Evolutionary conservation across 2,113 vertebrate genomes (phyloP), one percentile per base, ranked within the genome.

Genomic region (Atractosteus spatula): DNA sequence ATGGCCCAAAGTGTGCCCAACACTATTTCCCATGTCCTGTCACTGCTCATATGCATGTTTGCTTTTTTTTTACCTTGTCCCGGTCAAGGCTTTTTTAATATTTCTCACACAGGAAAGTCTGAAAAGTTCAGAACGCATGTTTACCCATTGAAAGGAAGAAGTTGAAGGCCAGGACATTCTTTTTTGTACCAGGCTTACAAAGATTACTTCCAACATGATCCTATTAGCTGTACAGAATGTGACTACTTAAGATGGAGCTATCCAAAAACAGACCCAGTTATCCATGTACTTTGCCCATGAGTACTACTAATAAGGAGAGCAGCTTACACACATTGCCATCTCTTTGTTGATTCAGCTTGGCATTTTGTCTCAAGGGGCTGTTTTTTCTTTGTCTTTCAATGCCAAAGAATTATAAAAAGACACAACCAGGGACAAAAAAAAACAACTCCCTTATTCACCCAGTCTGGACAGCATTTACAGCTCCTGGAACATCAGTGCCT

Each of bases 241-340:
- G 87, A 91, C 88, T 85, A 71, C 88, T 91, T 90, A 89, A 90
- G 88, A 90, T 88, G 88, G 89, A 89, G 91, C 91, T 89, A 89
- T 90, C 86, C 83, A 88, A 87, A 89, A 90, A 79, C 7, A n/a
- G 56, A 11, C 56, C 56, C 56, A 82, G 83, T 86, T 84, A 83
- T 86, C 82, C 83, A 73, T 62, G 82, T 80, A 80, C 16, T 3
- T 71, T 80, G 74, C n/a, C 56, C 7, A 13, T 14, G 56, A 59
- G 56, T 13, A 59, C 47, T 10, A 4, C 56, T 59, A 59, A 59
- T 2, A n/a, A 59, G 56, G 56, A 59, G 56, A 59, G 56, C 62
- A 17, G 56, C 56, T 51, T 75, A 69, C 41, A 70, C 67, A 79
- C 71, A 86, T 74, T 62, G 71, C 73, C 76, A 80, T 84, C 81